Evolutionary conservation across 2,113 vertebrate genomes (phyloP).

Genomic region (Oryzias celebensis): DNA sequence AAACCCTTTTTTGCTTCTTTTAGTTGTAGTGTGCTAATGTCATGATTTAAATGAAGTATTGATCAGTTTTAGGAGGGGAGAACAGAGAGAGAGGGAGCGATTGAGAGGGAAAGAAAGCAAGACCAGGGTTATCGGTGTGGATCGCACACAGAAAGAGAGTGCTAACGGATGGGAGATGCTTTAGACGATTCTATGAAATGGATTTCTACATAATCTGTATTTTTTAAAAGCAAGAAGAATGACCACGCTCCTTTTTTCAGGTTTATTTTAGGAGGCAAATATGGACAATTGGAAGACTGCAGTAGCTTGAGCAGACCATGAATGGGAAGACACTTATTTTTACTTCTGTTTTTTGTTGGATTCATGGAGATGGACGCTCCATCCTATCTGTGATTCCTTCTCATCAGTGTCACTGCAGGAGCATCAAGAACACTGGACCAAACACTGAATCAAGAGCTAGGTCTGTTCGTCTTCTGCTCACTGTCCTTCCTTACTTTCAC

Average conservation of each 20-base stretch:
- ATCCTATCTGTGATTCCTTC: constrained; percentile 57
- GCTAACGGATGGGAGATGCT: constrained; percentile 77
- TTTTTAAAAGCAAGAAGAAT: constrained; percentile 66
- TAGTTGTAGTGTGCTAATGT: constrained; percentile 81
- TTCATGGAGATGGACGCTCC: constrained; percentile 63
- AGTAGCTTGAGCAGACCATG: constrained; percentile 42
- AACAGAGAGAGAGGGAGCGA: constrained; percentile 83
- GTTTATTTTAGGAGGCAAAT: constrained; percentile 42
- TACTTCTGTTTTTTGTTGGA: constrained; percentile 52
- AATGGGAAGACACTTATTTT: constrained; percentile 40
- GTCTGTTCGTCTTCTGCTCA: constrained; percentile 66
- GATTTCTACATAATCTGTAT: constrained; percentile 62
- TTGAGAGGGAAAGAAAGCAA: constrained; percentile 83
- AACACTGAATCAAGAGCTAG: constrained; percentile 54
- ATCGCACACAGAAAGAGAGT: constrained; percentile 80
- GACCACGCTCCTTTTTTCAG: constrained; percentile 46
- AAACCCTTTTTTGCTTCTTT: constrained; percentile 56
- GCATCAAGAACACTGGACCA: constrained; percentile 42
- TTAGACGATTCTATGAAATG: constrained; percentile 71
- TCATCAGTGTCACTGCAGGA: constrained; percentile 33
- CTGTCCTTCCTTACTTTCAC: constrained; percentile 56
- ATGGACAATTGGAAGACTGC: constrained; percentile 45
- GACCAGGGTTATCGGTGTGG: constrained; percentile 82
- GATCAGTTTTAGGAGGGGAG: constrained; percentile 86
- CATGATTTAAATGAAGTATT: constrained; percentile 89